phyloP scores from a whole-genome alignment of 2,113 vertebrate genomes.

The western clawed frog (Xenopus tropicalis) region DNA sequence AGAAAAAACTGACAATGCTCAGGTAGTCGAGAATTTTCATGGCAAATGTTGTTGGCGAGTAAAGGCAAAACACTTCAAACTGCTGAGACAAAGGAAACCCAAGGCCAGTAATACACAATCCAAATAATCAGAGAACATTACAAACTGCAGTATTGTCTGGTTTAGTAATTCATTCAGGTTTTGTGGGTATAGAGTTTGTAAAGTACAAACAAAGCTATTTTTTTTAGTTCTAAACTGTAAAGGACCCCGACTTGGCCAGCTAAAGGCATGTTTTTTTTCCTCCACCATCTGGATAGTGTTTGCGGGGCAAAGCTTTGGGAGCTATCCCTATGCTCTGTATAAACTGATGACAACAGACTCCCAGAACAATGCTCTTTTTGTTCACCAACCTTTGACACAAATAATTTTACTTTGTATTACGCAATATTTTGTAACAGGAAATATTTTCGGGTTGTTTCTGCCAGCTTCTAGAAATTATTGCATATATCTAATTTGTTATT shows the following conservation, averaged over 20 bases:
- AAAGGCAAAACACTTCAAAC: too few relatives aligned
- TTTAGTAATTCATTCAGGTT: constrained; percentile 12
- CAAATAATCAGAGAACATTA: too few relatives aligned
- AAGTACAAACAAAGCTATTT: constrained; percentile 23
- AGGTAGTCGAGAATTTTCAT: too few relatives aligned
- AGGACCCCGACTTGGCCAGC: constrained; percentile 29
- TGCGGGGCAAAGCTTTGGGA: constrained; percentile 39
- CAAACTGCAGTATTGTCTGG: neutral
- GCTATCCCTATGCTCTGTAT: constrained; percentile 41
- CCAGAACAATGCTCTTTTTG: constrained; percentile 37
- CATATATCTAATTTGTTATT: constrained; percentile 44
- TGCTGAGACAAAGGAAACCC: too few relatives aligned
- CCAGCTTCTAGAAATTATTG: constrained; percentile 40
- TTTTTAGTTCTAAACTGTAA: constrained; percentile 32
- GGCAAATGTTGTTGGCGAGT: too few relatives aligned
- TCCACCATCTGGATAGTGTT: constrained; percentile 44
- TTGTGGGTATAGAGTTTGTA: constrained; percentile 25
- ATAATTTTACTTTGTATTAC: constrained; percentile 43
- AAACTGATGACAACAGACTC: constrained; percentile 42
- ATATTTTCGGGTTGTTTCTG: constrained; percentile 38
- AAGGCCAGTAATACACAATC: too few relatives aligned
- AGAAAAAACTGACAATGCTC: too few relatives aligned
- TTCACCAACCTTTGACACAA: constrained; percentile 45
- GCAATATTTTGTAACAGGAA: constrained; percentile 46
- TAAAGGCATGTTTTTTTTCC: constrained; percentile 36